Evolutionary conservation across 2,113 vertebrate species (phyloP), one percentile per base, ranked within the genome.

Genomic region (Cynocephalus volans): DNA sequence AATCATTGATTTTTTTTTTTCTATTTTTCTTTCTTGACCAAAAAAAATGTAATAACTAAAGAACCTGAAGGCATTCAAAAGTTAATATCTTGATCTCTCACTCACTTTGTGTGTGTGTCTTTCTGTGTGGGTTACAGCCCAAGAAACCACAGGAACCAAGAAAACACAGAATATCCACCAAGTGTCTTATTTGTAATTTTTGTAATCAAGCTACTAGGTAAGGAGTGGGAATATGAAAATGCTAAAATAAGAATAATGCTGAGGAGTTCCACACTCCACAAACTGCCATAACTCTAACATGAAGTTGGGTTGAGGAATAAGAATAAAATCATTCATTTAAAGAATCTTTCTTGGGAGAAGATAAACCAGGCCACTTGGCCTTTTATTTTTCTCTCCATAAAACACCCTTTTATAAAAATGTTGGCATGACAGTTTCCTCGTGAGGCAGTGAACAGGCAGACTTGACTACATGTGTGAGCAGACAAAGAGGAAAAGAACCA

Each of bases 301-400:
- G 88, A 94, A 48, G 7, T 23, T 36, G 1, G 15, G 1, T 28
- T 82, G 84, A 83, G 54, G 41, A 83, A 70, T 56, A 87, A 19
- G 31, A 92, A 60, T 18, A 88, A 96, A 76, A 54, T 1, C 12
- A 91, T 24, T 95, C 23, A 65, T 58, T 86, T 76, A 82, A 3
- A 52, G 23, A 70, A n/a, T 60, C 45, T 69, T 95, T 62, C 64
- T 88, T 52, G 48, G 15, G 23, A 95, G 36, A 24, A 95, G 73
- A 69, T 31, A 82, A 65, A 91, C 2, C 82, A 41, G n/a, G 33
- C 50, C 72, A 88, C 50, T 88, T 70, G 48, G 36, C 12, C 69
- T 65, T 91, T 95, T 96, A 69, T 92, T 86, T 92, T 86, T 86
- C 62, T 86, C 45, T 77, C 19, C n/a, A 70, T 67, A 90, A 92